Evolutionary conservation across 2,797 vertebrate genomes (phyloP).

Genomic region (Parotocinclus haroldoi): DNA sequence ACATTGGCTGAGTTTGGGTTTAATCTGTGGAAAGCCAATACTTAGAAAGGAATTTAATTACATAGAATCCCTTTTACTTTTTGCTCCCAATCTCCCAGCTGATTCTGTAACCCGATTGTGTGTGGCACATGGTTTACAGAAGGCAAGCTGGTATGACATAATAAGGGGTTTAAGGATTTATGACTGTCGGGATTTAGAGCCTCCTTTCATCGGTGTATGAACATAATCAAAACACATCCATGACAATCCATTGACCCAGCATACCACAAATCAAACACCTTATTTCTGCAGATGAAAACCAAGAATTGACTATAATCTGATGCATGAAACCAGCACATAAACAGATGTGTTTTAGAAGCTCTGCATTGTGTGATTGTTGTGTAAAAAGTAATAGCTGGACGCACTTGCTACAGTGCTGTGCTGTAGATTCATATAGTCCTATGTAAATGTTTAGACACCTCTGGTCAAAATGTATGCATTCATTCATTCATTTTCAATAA

Average conservation of each 20-base stretch:
- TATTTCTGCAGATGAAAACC: too few relatives aligned
- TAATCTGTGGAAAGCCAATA: constrained; percentile 16
- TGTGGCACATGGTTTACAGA: constrained; percentile 24
- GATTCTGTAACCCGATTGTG: constrained; percentile 30
- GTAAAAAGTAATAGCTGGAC: too few relatives aligned
- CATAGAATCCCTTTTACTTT: constrained; percentile 17
- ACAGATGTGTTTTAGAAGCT: constrained; percentile 19
- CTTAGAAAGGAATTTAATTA: constrained; percentile 28
- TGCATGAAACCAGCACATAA: not conserved
- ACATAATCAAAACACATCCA: constrained; percentile 12
- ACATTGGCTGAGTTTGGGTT: not conserved
- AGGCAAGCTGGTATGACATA: constrained; percentile 45
- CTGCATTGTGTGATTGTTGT: not conserved
- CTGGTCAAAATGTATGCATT: too few relatives aligned
- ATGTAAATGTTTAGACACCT: too few relatives aligned
- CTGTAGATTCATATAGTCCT: too few relatives aligned
- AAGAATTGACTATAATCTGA: not conserved
- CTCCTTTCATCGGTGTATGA: constrained; percentile 26
- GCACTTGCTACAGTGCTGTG: too few relatives aligned
- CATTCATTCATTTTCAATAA: too few relatives aligned
- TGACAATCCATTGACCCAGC: not conserved
- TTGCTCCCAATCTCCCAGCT: constrained; percentile 14
- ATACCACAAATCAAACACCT: too few relatives aligned
- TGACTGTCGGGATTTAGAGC: constrained; percentile 36
- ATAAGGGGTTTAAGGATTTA: constrained; percentile 47